Evolutionary conservation across 2,888 invertebrate genomes (phyloP).

Genomic region (Helleia helle): DNA sequence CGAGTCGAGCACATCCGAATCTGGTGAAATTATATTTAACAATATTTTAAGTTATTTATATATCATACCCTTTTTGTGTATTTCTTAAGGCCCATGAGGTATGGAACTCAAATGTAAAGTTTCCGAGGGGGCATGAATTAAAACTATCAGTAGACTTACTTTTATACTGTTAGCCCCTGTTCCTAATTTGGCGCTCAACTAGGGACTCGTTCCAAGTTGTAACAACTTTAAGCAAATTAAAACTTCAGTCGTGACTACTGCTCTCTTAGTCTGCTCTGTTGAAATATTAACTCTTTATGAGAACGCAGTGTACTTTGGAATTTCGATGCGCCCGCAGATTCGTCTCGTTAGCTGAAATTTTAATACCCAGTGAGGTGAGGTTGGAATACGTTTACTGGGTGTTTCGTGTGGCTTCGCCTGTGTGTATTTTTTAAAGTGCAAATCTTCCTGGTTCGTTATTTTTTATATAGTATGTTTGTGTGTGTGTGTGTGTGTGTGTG

Average conservation of each 20-base stretch:
- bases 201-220: constrained; percentile 67
- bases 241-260: constrained; percentile 65
- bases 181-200: constrained; percentile 67
- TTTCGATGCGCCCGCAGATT: constrained; percentile 40
- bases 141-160: constrained; percentile 54
- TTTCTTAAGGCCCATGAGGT: no score
- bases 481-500: no score
- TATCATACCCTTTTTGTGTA: no score
- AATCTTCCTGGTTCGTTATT: no score
- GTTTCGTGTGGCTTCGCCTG: no score
- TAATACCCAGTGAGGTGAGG: no score
- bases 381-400: no score
- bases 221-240: constrained; percentile 73
- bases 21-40: no score
- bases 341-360: constrained; percentile 57
- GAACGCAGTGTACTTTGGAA: constrained; percentile 53
- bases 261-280: constrained; percentile 57
- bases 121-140: constrained; percentile 50
- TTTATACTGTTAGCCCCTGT: constrained; percentile 37
- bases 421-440: no score
- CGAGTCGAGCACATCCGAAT: no score
- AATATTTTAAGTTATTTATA: no score
- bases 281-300: constrained; percentile 72
- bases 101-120: constrained; percentile 26
- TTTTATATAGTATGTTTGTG: no score